These are phyloP conservation scores for Lerista edwardsae DNA, from an alignment of 2,797 vertebrate species.

Conservation along the genomic window DNA sequence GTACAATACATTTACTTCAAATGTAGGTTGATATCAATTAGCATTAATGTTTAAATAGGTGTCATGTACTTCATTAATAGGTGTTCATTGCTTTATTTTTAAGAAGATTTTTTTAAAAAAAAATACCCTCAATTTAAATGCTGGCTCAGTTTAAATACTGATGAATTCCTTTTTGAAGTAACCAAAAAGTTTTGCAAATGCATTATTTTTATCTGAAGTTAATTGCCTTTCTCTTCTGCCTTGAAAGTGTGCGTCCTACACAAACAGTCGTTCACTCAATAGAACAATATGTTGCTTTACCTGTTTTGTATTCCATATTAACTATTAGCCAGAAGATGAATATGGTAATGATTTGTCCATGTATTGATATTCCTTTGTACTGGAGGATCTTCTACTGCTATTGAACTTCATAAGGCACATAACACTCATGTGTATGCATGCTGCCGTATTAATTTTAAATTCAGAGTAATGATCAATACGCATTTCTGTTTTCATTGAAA, in stretches of 20 bases:
- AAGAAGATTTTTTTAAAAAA: no score
- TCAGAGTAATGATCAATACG: no score
- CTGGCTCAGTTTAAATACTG: not conserved
- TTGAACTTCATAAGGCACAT: no score
- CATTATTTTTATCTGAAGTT: not conserved
- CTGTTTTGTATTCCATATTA: not conserved
- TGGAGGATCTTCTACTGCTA: no score
- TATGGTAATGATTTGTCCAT: not conserved
- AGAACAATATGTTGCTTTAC: not conserved
- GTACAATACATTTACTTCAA: not conserved
- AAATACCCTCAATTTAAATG: not conserved
- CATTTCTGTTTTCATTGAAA: not conserved
- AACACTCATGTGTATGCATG: no score
- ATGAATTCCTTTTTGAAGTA: not conserved
- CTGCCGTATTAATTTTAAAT: no score
- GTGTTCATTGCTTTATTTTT: not conserved
- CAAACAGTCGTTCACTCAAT: not conserved
- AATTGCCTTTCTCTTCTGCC: not conserved
- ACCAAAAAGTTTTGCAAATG: not conserved
- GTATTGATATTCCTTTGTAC: no score
- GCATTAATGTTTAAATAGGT: not conserved
- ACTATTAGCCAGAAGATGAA: not conserved
- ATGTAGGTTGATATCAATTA: not conserved
- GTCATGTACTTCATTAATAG: not conserved
- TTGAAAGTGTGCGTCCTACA: not conserved